These are phyloP conservation scores for Drosophila fulvimacula DNA, from an alignment of 2,888 invertebrate species.

Conservation along the genomic window DNA sequence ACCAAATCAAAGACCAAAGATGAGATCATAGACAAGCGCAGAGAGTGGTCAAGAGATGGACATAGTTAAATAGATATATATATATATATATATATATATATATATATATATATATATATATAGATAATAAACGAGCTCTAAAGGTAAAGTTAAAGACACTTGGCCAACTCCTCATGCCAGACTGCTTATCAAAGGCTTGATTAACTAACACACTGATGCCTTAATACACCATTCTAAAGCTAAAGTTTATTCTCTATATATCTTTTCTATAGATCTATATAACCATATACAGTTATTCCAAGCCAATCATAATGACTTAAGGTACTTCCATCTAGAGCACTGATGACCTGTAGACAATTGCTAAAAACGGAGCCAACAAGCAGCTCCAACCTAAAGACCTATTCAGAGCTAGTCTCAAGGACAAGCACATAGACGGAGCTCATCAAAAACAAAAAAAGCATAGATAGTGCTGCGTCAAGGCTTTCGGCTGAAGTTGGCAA, in stretches of 20 bases:
- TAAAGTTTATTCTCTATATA: no score
- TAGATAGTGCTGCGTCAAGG: constrained; percentile 3
- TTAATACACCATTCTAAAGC: no score
- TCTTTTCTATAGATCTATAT: no score
- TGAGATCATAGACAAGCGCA: not conserved
- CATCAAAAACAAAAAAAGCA: not conserved
- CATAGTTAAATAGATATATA: no score
- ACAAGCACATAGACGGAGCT: constrained; percentile 8
- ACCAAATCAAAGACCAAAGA: not conserved
- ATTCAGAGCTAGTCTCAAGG: constrained; percentile 8
- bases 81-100: no score
- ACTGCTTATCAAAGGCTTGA: no score
- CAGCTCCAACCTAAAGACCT: not conserved
- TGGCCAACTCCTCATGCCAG: no score
- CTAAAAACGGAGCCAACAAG: not conserved
- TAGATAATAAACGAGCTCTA: no score
- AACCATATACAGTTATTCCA: no score
- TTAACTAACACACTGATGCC: no score
- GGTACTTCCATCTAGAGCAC: constrained; percentile 3
- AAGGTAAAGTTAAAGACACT: no score
- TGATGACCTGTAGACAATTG: not conserved
- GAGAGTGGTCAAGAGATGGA: not conserved
- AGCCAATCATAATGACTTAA: not conserved
- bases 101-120: no score
- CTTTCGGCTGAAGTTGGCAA: constrained; percentile 24